Base-by-base conservation (phyloP, 2,797 vertebrate species). In the Chromobotia macracanthus region DNA sequence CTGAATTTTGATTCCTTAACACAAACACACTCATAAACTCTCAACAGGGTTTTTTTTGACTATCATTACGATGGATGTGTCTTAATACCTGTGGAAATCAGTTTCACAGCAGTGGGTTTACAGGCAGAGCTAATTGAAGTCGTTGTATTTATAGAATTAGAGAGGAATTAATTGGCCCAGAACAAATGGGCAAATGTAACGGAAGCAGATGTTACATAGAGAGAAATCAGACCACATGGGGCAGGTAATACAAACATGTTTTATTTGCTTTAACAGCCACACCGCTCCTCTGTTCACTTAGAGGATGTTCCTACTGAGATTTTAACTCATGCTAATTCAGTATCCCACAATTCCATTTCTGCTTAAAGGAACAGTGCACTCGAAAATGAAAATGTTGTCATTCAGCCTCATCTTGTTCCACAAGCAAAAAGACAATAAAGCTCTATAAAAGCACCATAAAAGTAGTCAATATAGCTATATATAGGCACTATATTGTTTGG, bases 121-220 rank as follows among this genome's bases (percentile, higher is more conserved):
- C 85, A 90, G 82, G 82, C 84, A 69, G 79, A 83, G 55, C 83
- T 91, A 89, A 93, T 92, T 89, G 88, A 91, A 86, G 82, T 75
- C 78, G 88, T 91, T 88, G 82, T 88, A 89, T 91, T 91, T 88
- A 89, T 88, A 89, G 86, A 91, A 87, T 89, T 89, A 90, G 82
- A 60, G 4, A 75, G 68, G 84, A 83, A 88, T 88, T 89, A 87
- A 92, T 87, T 89, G 85, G 84, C 88, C 86, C 82, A 83, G 87
- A 91, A 87, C 85, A 80, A 85, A 86, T 75, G 2, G 8, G 81
- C 86, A 74, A 81, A 82, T 79, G 83, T 78, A 87, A 84, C 79
- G 80, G 72, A 46, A 83, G 80, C 75, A 81, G 86, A 78, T 72
- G 61, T 73, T 76, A 67, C 21, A 53, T 63, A 80, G 80, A 83